A percentile compares a stretch with the other conserved stretches of the same genome.
These are phyloP conservation scores for Atlantisia rogersi DNA, from an alignment of 2,113 vertebrate species.

Conservation along the genomic window DNA sequence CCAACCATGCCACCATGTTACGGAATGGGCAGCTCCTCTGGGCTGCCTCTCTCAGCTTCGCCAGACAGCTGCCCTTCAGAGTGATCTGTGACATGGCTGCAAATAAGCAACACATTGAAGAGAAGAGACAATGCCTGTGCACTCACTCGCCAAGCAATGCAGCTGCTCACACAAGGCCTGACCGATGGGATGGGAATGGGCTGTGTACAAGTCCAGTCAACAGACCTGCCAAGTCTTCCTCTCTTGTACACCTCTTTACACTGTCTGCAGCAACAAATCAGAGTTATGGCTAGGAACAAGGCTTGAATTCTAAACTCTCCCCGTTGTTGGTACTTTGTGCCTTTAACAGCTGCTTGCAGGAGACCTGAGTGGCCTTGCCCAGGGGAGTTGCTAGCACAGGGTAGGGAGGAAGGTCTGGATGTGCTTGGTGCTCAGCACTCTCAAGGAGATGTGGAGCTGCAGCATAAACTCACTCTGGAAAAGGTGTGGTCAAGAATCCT, in stretches of 20 bases:
- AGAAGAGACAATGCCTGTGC: neutral
- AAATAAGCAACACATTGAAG: neutral
- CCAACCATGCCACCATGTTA: neutral
- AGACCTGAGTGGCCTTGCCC: too few relatives aligned
- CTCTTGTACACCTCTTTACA: neutral
- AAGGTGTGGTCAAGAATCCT: neutral
- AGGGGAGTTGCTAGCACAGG: neutral
- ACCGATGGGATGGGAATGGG: rapidly evolving
- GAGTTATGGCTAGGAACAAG: neutral
- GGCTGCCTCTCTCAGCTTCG: neutral
- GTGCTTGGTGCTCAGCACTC: neutral
- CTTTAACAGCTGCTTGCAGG: neutral
- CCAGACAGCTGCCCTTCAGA: neutral
- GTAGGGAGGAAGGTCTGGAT: neutral
- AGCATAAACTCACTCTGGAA: neutral
- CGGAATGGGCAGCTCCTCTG: rapidly evolving
- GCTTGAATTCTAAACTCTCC: neutral
- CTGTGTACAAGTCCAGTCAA: neutral
- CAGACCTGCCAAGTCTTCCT: neutral
- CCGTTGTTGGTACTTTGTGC: neutral
- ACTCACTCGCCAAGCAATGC: neutral
- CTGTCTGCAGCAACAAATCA: neutral
- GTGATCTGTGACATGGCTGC: neutral
- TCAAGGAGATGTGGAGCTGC: neutral
- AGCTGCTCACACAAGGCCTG: neutral